Evolutionary conservation across 30 jellyfish, hydroid and myxozoan species (phyloP), one percentile per base, ranked within the genome.

Genomic region (Chironex yamaguchii): DNA sequence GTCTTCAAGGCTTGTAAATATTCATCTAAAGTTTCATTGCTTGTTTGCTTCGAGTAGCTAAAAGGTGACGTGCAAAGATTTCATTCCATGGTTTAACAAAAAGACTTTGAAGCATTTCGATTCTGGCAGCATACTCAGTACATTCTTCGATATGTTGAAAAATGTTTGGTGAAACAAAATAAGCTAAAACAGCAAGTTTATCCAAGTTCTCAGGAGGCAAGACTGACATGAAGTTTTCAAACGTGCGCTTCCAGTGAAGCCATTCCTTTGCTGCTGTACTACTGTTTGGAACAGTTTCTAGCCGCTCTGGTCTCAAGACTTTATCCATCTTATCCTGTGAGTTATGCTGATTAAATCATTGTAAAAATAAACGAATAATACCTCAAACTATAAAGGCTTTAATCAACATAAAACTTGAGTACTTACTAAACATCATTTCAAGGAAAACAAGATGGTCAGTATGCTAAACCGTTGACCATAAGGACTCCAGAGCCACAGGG

Each of bases 261-360:
- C 84, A 77, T 29, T 77, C 74, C 32, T 27, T 52, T 28, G 87
- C 87, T 29, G 89, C 89, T 22, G 89, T 31, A 13, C 74, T 23
- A 31, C 74, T 29, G 49, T 54, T 77, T 51, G 89, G 87, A 52
- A 9, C 86, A 14, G 89, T 77, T 52, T 77, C 87, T 52, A 77
- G 69, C 54, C 89, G 34, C 87, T 77, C 88, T 52, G 89, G 89
- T 34, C 75, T 62, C 65, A 77, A 25, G 64, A 77, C 76, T 77
- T 29, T 77, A 77, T 77, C 89, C 78, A 42, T 42, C 13, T 42
- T 42, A 17, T 42, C 17, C 17, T 42, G 17, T 6, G 58, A 17
- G 9, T 42, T 42, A 42, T 42, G 58, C 58, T 42, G 9, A 42
- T 42, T 42, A 42, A 42, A 42, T 42, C 17, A 17, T 42, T 6